phyloP scores from a whole-genome alignment of 2,888 invertebrate species.

The Prosopocoilus inquinatus region DNA sequence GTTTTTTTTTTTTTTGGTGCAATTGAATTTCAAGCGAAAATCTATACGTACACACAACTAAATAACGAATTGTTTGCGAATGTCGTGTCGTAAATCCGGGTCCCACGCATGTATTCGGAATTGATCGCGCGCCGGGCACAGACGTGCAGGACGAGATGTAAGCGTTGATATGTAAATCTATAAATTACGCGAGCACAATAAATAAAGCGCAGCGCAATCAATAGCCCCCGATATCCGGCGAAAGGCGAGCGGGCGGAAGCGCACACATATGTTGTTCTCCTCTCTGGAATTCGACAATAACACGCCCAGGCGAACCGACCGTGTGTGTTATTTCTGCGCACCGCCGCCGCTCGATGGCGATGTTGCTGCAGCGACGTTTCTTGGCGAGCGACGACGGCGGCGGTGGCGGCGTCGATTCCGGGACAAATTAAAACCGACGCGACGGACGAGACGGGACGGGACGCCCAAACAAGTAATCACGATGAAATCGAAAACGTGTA shows the following conservation, averaged over 20 bases:
- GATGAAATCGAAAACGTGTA: no score
- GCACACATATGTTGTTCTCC: constrained; percentile 1
- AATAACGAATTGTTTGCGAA: no score
- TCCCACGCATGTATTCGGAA: no score
- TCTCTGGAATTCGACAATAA: constrained; percentile 12
- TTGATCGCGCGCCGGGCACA: no score
- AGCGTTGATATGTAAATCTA: constrained; percentile 1
- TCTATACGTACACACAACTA: neutral
- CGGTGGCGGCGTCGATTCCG: no score
- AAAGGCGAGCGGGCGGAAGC: constrained; percentile 6
- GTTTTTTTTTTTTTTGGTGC: neutral
- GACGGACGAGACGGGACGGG: no score
- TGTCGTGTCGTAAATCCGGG: no score
- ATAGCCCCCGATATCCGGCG: constrained; percentile 10
- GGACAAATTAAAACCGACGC: no score
- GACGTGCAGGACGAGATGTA: neutral
- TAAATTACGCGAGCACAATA: neutral
- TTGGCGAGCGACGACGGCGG: no score
- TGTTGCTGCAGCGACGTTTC: no score
- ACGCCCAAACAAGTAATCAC: no score
- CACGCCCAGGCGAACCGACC: constrained; percentile 6
- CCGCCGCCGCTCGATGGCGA: neutral
- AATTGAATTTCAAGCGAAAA: neutral
- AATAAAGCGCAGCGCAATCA: constrained; percentile 7
- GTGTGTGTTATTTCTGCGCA: constrained; percentile 15